Evolutionary conservation across 2,797 vertebrate species (phyloP).

Genomic region (Anabacerthia variegaticeps): DNA sequence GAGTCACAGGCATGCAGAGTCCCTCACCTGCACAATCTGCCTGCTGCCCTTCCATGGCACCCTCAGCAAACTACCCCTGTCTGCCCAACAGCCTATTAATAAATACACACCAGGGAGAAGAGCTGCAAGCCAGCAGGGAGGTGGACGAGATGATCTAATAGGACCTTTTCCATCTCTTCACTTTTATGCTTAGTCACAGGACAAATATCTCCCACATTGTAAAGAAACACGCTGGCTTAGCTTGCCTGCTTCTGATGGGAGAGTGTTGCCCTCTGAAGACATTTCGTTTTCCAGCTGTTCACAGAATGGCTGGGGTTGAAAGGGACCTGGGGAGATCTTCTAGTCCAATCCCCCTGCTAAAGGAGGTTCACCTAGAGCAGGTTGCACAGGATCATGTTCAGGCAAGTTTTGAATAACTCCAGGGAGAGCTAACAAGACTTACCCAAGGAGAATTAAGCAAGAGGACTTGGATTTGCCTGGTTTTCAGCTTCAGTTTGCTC

Average conservation of each 20-base stretch:
- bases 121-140: neutral
- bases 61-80: neutral
- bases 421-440: neutral
- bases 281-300: neutral
- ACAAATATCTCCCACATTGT: slow-evolving; percentile 9
- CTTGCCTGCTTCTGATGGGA: neutral
- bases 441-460: neutral
- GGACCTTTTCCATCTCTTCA: slow-evolving; percentile 53
- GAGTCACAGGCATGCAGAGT: fast-evolving
- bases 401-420: neutral
- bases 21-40: neutral
- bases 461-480: neutral
- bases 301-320: neutral
- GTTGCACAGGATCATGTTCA: neutral
- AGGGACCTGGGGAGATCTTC: neutral
- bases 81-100: neutral
- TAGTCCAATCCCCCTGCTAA: too few species aligned
- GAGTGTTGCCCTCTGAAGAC: neutral
- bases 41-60: neutral
- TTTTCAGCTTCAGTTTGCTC: neutral
- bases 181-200: slow-evolving; percentile 61
- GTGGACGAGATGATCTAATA: slow-evolving; percentile 32
- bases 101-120: neutral
- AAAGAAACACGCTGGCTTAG: neutral
- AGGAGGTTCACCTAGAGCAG: neutral